Base-by-base conservation (phyloP, 2,888 invertebrate species). In the Amiota minor region DNA sequence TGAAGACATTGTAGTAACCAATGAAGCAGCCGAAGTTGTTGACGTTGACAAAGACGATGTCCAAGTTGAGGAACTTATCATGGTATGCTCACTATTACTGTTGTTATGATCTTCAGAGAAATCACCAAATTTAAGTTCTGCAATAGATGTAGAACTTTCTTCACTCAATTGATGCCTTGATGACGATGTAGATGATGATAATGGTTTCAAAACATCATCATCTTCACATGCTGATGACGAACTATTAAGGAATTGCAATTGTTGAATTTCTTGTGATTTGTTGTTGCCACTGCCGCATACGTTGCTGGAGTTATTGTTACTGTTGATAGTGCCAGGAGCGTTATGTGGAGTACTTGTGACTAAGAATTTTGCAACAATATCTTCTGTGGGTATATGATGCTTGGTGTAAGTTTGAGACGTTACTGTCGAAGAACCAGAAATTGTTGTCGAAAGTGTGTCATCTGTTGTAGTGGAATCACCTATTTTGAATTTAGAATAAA, bases 171-270 rank as follows among this genome's bases (percentile, higher is more conserved):
- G 47, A 11, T 18, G 45, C 6, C 74, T 77, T 18, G 35, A 35
- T 35, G 35, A 35, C 6, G 35, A 35, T 35, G 35, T 8, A 2
- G 35, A 35, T 35, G 35, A 35, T 4, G 35, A 2, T 35, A 8
- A 20, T 67, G 53, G 11, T 23, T 67, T 74, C 16, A 72, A 1
- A 18, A 79, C 74, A 2, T 81, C 85, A 10, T 87, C 87, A 18
- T 88, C 88, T 55, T 86, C 88, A 71, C 84, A 86, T 3, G 82
- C 80, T 4, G 88, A 87, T 67, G 87, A 81, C 50, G 87, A 87
- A 74, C 87, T 88, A 71, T 88, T 88, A 0, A 88, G 80, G 72
- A 88, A 88, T 72, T 88, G 81, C 59, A 88, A 46, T 72, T 81
- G 80, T 35, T 83, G 84, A 4, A 79, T 74, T 3, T 87, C 84